Evolutionary conservation across 2,888 invertebrate species (phyloP).

Genomic region (Athripsodes cinereus): DNA sequence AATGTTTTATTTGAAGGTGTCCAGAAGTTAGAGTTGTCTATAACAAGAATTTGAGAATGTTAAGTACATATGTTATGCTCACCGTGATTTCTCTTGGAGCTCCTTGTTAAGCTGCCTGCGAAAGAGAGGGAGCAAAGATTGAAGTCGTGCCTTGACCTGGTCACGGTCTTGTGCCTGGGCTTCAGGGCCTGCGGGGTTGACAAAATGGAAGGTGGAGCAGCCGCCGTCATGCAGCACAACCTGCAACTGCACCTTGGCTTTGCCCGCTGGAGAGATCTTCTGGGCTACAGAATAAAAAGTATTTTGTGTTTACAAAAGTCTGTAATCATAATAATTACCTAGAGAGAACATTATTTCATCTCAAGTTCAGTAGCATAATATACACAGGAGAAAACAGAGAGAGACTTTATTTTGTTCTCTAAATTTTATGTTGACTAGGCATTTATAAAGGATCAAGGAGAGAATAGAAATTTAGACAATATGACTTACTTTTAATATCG

Average conservation of each 20-base stretch:
- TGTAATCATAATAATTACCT: no score
- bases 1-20: no score
- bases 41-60: no score
- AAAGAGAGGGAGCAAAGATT: conserved; percentile 88
- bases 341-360: no score
- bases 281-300: conserved; percentile 73
- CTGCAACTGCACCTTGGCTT: conserved; percentile 97
- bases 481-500: conserved; percentile 82
- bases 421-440: no score
- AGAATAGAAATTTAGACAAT: neutral
- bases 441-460: no score
- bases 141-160: conserved; percentile 85
- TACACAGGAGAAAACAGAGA: no score
- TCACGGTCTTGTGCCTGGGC: conserved; percentile 87
- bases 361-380: no score
- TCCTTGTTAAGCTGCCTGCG: conserved; percentile 87
- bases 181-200: conserved; percentile 75
- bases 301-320: no score
- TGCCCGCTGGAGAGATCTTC: conserved; percentile 95
- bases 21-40: no score
- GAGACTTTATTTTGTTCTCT: no score
- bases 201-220: conserved; percentile 96
- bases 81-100: conserved; percentile 81
- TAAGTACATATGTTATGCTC: no score
- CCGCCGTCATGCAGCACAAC: conserved; percentile 90